phyloP scores from a whole-genome alignment of 1,140 invertebrate species.

The Acromyrmex charruanus region DNA sequence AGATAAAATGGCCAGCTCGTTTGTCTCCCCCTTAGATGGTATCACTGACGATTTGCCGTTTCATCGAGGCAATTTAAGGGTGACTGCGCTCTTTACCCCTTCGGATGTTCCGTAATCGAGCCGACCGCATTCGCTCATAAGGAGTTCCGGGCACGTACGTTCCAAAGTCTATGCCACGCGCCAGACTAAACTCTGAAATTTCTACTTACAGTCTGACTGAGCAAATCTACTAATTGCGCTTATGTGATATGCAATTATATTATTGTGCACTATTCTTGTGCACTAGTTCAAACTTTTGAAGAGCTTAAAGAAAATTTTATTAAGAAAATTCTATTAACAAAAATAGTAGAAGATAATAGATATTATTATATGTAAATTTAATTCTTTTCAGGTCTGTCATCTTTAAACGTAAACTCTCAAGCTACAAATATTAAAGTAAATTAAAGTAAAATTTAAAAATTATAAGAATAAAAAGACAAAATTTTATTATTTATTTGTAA shows the following conservation, averaged over 20 bases:
- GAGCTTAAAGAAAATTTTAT: background rate
- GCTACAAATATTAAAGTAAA: constrained; percentile 7
- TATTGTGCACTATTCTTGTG: background rate
- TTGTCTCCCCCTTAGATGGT: constrained; percentile 57
- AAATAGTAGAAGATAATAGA: background rate
- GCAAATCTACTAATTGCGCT: constrained; percentile 40
- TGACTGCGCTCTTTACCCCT: constrained; percentile 50
- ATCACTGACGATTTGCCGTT: constrained; percentile 73
- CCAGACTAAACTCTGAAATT: constrained; percentile 54
- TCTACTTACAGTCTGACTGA: constrained; percentile 25
- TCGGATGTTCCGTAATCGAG: constrained; percentile 66
- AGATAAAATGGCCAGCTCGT: constrained; percentile 58
- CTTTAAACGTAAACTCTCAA: background rate
- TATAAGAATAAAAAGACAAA: background rate
- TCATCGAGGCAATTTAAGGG: constrained; percentile 74
- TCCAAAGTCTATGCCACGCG: constrained; percentile 44
- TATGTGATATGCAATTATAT: constrained; percentile 1
- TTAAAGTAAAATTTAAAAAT: constrained; percentile 7
- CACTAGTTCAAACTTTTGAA: background rate
- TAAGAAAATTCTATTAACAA: background rate
- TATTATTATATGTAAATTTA: background rate
- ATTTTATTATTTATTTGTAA: background rate
- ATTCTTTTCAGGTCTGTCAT: background rate
- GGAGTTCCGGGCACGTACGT: constrained; percentile 69
- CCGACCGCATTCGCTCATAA: constrained; percentile 62